Percentiles rank a stretch among this genome's conserved stretches.
phyloP scores from a whole-genome alignment of 1,140 invertebrate species.

The Diuraphis noxia region DNA sequence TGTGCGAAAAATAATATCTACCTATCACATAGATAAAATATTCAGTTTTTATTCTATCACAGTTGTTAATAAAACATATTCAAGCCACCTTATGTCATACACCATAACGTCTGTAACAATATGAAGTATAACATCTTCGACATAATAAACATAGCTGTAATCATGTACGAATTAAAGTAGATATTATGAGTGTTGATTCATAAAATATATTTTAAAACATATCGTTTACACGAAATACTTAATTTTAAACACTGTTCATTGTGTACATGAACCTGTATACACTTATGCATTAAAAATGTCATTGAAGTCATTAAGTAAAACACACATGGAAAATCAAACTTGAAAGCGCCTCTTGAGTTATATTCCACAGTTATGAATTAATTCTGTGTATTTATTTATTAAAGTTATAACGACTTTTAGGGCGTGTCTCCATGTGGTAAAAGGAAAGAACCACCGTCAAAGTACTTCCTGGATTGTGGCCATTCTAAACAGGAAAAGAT shows the following conservation, averaged over 20 bases:
- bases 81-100: too few relatives aligned
- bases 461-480: conserved; percentile 11
- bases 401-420: conserved; percentile 18
- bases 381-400: neutral
- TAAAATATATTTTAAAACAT: neutral
- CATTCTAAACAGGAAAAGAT: conserved; percentile 44
- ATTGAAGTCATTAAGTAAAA: neutral
- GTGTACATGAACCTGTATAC: neutral
- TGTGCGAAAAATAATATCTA: too few relatives aligned
- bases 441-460: conserved; percentile 37
- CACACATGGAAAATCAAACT: neutral
- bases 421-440: neutral
- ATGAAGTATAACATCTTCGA: neutral
- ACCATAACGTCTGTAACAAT: too few relatives aligned
- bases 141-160: neutral
- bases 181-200: neutral
- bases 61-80: too few relatives aligned
- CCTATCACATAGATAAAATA: too few relatives aligned
- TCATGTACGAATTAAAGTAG: neutral
- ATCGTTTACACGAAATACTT: neutral
- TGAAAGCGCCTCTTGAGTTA: neutral
- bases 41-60: too few relatives aligned
- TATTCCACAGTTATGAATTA: neutral
- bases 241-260: neutral
- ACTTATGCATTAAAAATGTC: neutral